Evolutionary conservation across 2,888 invertebrate species (phyloP).

Genomic region (Mimumesa dahlbomi): DNA sequence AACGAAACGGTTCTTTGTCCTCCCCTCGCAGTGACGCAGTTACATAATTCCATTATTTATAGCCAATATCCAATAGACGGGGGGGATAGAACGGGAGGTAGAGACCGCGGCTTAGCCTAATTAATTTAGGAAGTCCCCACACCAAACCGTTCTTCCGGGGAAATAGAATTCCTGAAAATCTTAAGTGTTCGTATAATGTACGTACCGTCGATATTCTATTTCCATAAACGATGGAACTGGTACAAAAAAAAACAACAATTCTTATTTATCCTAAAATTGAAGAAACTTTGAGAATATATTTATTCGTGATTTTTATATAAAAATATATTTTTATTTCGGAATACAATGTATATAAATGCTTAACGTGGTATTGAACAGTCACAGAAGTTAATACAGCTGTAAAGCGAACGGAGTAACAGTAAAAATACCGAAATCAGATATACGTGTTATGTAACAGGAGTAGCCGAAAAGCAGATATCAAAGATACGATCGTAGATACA

Average conservation of each 20-base stretch:
- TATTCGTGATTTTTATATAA: too few relatives aligned
- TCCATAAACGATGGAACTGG: not conserved
- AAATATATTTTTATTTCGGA: too few relatives aligned
- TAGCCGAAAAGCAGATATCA: constrained; percentile 39
- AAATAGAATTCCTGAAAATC: constrained; percentile 53
- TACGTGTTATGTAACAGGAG: constrained; percentile 7
- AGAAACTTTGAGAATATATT: too few relatives aligned
- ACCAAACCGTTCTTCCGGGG: constrained; percentile 19
- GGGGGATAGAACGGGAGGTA: constrained; percentile 47
- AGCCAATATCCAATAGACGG: constrained; percentile 63
- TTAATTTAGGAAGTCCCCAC: constrained; percentile 65
- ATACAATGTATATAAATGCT: too few relatives aligned
- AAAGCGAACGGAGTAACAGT: not conserved
- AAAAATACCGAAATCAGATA: constrained; percentile 1
- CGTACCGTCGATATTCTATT: not conserved
- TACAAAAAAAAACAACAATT: too few relatives aligned
- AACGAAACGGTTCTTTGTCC: constrained; percentile 64
- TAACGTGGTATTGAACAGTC: too few relatives aligned
- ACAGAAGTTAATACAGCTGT: too few relatives aligned
- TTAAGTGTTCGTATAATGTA: not conserved
- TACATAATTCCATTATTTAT: constrained; percentile 75
- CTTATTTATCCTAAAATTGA: too few relatives aligned
- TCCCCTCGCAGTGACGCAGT: constrained; percentile 59
- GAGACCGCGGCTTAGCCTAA: constrained; percentile 66
- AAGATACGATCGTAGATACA: constrained; percentile 42